These are phyloP conservation scores for Proisotoma minuta DNA, from an alignment of 2,888 invertebrate species.

Conservation along the genomic window DNA sequence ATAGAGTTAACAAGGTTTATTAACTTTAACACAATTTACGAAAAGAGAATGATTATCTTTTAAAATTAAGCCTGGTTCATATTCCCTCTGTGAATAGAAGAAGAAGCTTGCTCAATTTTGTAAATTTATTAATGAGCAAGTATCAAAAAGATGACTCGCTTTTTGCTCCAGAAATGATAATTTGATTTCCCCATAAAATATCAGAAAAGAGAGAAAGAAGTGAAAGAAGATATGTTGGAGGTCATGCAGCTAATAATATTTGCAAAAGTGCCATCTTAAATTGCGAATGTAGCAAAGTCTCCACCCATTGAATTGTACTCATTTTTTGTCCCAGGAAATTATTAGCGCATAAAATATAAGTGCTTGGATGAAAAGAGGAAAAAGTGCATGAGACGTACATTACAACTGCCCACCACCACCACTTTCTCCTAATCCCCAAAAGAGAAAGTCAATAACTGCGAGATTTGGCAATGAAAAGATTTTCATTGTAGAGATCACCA, in stretches of 20 bases:
- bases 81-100: no score
- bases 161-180: no score
- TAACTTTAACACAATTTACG: no score
- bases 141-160: no score
- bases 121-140: no score
- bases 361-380: neutral
- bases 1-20: no score
- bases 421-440: constrained; percentile 1
- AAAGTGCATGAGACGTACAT: neutral
- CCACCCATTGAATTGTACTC: neutral
- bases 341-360: neutral
- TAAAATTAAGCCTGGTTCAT: no score
- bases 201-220: neutral
- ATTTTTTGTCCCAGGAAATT: neutral
- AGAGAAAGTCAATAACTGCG: constrained; percentile 15
- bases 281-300: neutral
- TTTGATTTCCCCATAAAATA: no score
- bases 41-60: no score
- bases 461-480: constrained; percentile 18
- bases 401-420: neutral
- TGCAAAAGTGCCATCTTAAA: neutral
- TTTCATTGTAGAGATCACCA: constrained; percentile 15
- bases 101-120: no score
- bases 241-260: no score
- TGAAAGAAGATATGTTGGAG: neutral